Evolutionary conservation across 2,888 invertebrate species (phyloP).

Genomic region (Cosmorhoe ocellata): DNA sequence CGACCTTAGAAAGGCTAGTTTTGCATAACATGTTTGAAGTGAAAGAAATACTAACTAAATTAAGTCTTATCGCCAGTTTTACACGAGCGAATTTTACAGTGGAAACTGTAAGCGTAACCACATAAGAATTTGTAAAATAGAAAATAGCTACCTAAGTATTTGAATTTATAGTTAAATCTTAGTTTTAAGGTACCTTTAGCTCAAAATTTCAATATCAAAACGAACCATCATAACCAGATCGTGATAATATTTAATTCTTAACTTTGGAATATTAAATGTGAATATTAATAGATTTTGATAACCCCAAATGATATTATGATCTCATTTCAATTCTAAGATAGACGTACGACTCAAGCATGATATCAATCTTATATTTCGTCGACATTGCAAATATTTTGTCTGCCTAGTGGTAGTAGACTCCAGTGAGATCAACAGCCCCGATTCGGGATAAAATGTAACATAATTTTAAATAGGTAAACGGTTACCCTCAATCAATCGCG

Average conservation of each 20-base stretch:
- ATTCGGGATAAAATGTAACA: not conserved
- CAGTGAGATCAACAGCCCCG: not conserved
- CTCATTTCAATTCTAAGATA: too few species aligned
- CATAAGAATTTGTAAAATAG: not conserved
- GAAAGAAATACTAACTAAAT: slow-evolving; percentile 28
- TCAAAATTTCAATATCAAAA: too few species aligned
- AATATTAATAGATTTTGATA: not conserved
- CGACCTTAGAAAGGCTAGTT: slow-evolving; percentile 54
- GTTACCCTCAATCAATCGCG: not conserved
- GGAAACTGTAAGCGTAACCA: slow-evolving; percentile 1
- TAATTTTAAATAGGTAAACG: slow-evolving; percentile 12
- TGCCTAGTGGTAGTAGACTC: too few species aligned
- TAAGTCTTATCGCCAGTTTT: slow-evolving; percentile 19
- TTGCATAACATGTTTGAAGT: slow-evolving; percentile 41
- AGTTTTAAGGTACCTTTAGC: too few species aligned
- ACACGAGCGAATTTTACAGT: slow-evolving; percentile 3
- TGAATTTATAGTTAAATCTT: too few species aligned
- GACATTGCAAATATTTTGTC: too few species aligned
- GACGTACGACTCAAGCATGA: too few species aligned
- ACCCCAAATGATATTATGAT: slow-evolving; percentile 3
- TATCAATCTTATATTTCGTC: not conserved
- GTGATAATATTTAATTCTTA: too few species aligned
- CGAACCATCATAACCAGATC: too few species aligned
- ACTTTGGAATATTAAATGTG: too few species aligned
- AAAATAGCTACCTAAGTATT: not conserved